Base-by-base conservation (phyloP, 2,888 invertebrate species). In the Rugalucina vietnamica region DNA sequence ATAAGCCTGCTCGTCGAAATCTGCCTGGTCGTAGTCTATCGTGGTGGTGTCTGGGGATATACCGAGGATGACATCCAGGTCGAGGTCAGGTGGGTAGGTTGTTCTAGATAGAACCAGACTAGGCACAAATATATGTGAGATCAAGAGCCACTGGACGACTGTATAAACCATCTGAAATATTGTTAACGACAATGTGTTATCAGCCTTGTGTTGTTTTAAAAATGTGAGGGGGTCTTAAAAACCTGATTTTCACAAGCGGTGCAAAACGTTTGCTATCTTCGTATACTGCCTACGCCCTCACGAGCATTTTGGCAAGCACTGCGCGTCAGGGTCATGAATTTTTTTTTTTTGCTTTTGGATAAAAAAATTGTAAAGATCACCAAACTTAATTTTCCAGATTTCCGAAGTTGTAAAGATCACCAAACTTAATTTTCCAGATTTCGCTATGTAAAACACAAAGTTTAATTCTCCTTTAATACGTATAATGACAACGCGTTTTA, bases 11-110 rank as follows among this genome's bases (percentile, higher is more conserved):
- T 87, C 87, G 29, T 87, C 87, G 54, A 87, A 82, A 72, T 87
- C 87, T 10, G 87, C 87, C 10, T 78, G 76, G 65, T 87, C 87
- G 57, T 87, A 87, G 36, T 87, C 87, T 34, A 87, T 87, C 2
- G 87, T 87, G 34, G 87, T 87, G 21, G 87, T 80, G 3, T 34
- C 34, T 34, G 65, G 65, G 1, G 65, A 65, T 5, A 65, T 65
- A 27, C 10, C 70, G 24, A 43, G 73, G 76, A 10, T 74, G 50
- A 18, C 50, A n/a, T 54, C 37, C 12, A 43, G 18, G 14, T 43
- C 71, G 2, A 43, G 8, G 24, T 39, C 27, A 27, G 71, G 29
- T 18, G 65, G 21, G 4, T n/a, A 14, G 2, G 65, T 65, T 1
- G 65, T 29, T 1, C 65, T 32, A 34, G 65, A 65, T 2, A 34